A percentile compares a stretch with the other conserved stretches of the same genome.
Evolutionary conservation across 2,797 vertebrate species (phyloP).

Genomic region (Carduelis carduelis): DNA sequence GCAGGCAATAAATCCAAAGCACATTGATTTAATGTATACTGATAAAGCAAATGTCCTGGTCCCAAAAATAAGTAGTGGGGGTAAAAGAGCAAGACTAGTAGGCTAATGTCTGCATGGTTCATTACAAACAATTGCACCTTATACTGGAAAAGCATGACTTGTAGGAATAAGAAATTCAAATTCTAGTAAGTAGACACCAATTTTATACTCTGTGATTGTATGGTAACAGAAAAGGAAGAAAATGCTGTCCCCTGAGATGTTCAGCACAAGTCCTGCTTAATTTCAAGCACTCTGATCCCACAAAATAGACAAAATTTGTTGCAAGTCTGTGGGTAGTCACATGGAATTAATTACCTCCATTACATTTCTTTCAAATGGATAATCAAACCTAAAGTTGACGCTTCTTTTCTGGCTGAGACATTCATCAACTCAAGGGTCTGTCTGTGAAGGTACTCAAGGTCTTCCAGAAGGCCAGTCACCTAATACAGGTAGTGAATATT

Average conservation of each 20-base stretch:
- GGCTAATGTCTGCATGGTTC: background rate
- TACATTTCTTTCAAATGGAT: background rate
- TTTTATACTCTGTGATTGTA: background rate
- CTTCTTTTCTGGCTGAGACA: background rate
- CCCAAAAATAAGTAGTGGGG: background rate
- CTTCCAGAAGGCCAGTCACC: background rate
- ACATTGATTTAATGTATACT: accelerated
- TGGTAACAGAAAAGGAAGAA: background rate
- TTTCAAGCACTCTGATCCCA: background rate
- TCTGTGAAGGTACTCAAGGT: background rate
- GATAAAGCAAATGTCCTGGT: background rate
- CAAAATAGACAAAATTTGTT: background rate
- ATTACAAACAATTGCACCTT: background rate
- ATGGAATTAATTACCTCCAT: background rate
- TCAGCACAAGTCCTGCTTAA: background rate
- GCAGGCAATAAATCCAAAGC: background rate
- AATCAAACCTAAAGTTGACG: background rate
- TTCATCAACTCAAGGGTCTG: background rate
- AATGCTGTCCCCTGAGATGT: background rate
- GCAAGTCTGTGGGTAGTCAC: background rate
- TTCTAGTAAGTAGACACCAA: background rate
- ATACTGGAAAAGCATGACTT: background rate
- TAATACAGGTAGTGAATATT: background rate
- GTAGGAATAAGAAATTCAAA: background rate
- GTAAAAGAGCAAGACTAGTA: background rate